These are phyloP conservation scores for Ctenopoma kingsleyae DNA, from an alignment of 2,797 vertebrate species.

Conservation along the genomic window DNA sequence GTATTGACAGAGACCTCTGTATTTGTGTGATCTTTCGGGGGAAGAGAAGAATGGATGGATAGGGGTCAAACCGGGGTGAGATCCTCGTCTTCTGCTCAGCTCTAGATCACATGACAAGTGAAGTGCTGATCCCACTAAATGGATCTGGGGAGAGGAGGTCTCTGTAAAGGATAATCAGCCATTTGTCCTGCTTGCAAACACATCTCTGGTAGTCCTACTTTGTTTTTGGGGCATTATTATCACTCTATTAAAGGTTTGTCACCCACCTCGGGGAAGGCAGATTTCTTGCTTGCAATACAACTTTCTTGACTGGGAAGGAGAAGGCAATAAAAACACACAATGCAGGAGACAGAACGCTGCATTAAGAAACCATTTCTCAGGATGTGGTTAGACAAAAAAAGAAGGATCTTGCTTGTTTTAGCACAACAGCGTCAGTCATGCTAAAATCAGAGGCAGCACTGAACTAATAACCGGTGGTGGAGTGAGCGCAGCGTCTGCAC, in stretches of 20 bases:
- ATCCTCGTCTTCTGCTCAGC: slow-evolving; percentile 43
- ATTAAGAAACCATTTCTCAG: slow-evolving; percentile 46
- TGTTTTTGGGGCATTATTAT: slow-evolving; percentile 27
- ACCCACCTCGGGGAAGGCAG: not conserved
- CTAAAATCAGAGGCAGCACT: slow-evolving; percentile 58
- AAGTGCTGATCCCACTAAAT: slow-evolving; percentile 29
- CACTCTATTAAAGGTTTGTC: slow-evolving; percentile 41
- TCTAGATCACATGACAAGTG: slow-evolving; percentile 51
- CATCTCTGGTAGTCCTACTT: no score
- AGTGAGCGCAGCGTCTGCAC: slow-evolving; percentile 38
- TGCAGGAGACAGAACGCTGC: slow-evolving; percentile 41
- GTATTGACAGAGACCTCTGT: slow-evolving; percentile 24
- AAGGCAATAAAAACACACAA: slow-evolving; percentile 50
- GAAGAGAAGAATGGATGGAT: slow-evolving; percentile 1
- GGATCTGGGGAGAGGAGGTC: slow-evolving; percentile 15
- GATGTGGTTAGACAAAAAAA: slow-evolving; percentile 50
- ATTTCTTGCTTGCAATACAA: slow-evolving; percentile 21
- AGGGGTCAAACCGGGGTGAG: slow-evolving; percentile 9
- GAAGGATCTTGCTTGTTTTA: slow-evolving; percentile 11
- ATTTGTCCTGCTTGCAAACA: slow-evolving; percentile 17
- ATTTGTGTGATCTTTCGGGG: slow-evolving; percentile 7
- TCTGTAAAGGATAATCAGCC: slow-evolving; percentile 40
- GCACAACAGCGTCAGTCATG: slow-evolving; percentile 49
- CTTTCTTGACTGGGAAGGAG: slow-evolving; percentile 31
- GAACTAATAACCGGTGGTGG: slow-evolving; percentile 53